Conservation (phyloP, 2,797 vertebrate genomes). For the Gymnoscopelus microlampas region DNA sequence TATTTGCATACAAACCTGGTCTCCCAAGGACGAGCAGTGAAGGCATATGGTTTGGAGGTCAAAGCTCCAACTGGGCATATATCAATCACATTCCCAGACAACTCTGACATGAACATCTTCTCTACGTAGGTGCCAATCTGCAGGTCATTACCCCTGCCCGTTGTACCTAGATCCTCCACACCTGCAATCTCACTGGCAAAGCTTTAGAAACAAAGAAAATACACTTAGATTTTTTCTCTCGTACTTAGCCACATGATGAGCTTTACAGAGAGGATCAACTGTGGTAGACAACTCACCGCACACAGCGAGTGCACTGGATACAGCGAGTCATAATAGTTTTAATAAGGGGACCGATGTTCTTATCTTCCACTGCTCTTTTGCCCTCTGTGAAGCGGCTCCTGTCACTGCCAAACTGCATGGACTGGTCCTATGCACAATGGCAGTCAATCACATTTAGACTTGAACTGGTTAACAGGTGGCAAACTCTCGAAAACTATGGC, state of each 20-base stretch:
- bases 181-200: slow-evolving; percentile 93
- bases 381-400: slow-evolving; percentile 85
- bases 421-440: slow-evolving; percentile 28
- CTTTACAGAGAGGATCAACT: neutral
- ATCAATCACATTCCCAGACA: slow-evolving; percentile 92
- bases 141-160: slow-evolving; percentile 90
- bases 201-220: slow-evolving; percentile 65
- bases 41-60: slow-evolving; percentile 92
- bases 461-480: neutral
- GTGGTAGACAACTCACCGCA: slow-evolving; percentile 2
- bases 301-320: neutral
- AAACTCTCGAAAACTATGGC: neutral
- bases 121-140: slow-evolving; percentile 92
- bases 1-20: slow-evolving; percentile 80
- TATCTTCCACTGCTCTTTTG: slow-evolving; percentile 86
- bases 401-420: slow-evolving; percentile 81
- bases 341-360: slow-evolving; percentile 85
- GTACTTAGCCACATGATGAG: slow-evolving; percentile 4
- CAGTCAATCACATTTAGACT: slow-evolving; percentile 49
- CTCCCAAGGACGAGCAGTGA: slow-evolving; percentile 91
- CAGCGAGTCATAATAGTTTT: slow-evolving; percentile 71
- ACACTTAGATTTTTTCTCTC: neutral
- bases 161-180: slow-evolving; percentile 90
- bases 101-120: slow-evolving; percentile 94
- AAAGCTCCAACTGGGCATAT: slow-evolving; percentile 91